Evolutionary conservation across 2,113 vertebrate genomes (phyloP), one percentile per base, ranked within the genome.

Genomic region (Cromileptes altivelis): DNA sequence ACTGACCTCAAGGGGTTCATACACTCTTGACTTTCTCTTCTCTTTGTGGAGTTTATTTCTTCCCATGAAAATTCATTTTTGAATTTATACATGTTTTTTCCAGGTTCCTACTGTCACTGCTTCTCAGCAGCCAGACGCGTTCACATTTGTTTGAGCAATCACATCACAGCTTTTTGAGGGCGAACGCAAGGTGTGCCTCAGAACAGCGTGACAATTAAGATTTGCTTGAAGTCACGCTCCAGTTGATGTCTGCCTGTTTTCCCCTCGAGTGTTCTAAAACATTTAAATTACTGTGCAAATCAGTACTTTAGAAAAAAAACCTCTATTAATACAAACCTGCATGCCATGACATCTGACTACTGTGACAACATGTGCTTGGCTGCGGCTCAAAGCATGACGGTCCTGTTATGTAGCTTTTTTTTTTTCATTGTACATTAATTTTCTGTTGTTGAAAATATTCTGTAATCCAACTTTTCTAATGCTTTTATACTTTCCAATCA

Each of bases 321-420:
- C 3, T 74, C 50, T 78, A 25, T 57, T 7, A 17, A 14, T 21
- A 49, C 49, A 62, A 52, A 68, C 52, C 84, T 70, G 25, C 71
- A 75, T 78, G 62, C 60, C 72, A 58, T 50, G 84, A 87, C 80
- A 21, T 76, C 37, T 33, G 61, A 90, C 78, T 88, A 92, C 91
- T 92, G 88, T 91, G 91, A 92, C 23, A 79, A 75, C 37, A 86
- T 9, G 19, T 60, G 62, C 64, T 60, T 30, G 70, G 62, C 83
- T 68, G 13, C 50, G 63, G 84, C 81, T 75, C 71, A 75, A 73
- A 73, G 71, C 80, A 30, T 40, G 1, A 14, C 3, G 19, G 2
- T 76, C 47, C 56, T 52, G 62, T 82, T 74, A 77, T 84, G 50
- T 82, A 79, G 78, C 72, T 12, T 75, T 75, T 85, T 63, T 63